Evolutionary conservation across 2,888 invertebrate species (phyloP).

Genomic region (Yponomeuta malinellus): DNA sequence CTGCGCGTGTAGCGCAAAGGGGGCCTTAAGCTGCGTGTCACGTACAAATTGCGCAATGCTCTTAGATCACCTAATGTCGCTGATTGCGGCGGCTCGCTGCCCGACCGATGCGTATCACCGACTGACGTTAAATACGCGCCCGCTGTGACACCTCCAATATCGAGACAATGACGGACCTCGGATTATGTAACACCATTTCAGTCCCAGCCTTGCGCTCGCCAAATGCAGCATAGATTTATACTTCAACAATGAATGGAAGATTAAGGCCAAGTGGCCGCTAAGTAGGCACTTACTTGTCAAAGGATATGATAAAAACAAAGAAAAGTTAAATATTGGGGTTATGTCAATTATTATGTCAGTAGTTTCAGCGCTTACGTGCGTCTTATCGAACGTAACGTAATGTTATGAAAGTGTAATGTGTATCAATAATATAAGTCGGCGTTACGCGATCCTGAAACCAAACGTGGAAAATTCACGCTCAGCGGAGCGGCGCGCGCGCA

Average conservation of each 20-base stretch:
- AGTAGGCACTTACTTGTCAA: background rate
- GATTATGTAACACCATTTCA: conserved; percentile 59
- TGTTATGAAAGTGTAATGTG: conserved; percentile 64
- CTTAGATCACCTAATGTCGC: conserved; percentile 54
- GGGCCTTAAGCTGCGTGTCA: conserved; percentile 28
- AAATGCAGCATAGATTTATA: background rate
- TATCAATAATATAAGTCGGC: conserved; percentile 40
- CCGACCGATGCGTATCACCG: conserved; percentile 61
- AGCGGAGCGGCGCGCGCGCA: conserved; percentile 51
- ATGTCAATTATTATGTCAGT: conserved; percentile 21
- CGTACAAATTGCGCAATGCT: conserved; percentile 49
- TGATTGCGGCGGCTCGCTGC: conserved; percentile 44
- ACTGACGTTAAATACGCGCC: conserved; percentile 72
- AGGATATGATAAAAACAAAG: background rate
- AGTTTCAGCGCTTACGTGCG: conserved; percentile 55
- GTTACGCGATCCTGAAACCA: conserved; percentile 69
- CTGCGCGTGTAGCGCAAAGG: background rate
- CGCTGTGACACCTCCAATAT: conserved; percentile 67
- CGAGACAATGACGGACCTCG: conserved; percentile 66
- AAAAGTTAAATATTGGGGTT: conserved; percentile 21
- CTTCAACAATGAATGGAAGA: conserved; percentile 10
- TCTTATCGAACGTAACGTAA: conserved; percentile 70
- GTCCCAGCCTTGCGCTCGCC: background rate
- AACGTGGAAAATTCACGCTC: conserved; percentile 73
- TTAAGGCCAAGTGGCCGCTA: conserved; percentile 14